phyloP scores from a whole-genome alignment of 2,797 vertebrate species.

The Gallinago solitaria region DNA sequence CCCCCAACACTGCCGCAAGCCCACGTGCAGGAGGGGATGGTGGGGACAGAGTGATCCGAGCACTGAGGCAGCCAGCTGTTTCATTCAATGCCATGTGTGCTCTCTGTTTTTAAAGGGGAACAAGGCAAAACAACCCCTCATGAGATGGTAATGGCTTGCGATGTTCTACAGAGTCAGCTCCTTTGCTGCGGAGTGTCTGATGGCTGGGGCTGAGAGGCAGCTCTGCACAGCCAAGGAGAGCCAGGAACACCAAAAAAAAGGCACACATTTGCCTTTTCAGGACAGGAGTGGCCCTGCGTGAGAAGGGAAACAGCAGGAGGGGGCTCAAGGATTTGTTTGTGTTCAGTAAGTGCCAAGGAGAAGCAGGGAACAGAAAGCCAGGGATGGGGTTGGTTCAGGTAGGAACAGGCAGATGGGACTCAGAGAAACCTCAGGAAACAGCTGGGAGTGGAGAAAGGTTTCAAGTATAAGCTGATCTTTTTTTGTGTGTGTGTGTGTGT shows the following conservation, averaged over 20 bases:
- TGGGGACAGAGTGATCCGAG: fast-evolving
- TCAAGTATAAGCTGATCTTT: not conserved
- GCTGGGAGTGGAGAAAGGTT: not conserved
- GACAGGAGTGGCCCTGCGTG: too few relatives aligned
- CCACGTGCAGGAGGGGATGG: not conserved
- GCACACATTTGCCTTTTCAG: not conserved
- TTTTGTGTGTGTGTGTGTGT: not conserved
- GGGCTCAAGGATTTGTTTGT: not conserved
- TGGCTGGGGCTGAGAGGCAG: not conserved
- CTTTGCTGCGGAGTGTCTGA: not conserved
- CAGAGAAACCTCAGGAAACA: not conserved
- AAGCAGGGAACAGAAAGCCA: not conserved
- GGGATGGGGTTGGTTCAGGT: fast-evolving
- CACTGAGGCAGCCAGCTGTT: not conserved
- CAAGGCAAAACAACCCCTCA: not conserved
- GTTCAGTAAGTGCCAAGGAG: fast-evolving
- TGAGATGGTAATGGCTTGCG: not conserved
- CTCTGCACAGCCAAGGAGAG: not conserved
- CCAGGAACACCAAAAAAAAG: not conserved
- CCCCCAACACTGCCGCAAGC: not conserved
- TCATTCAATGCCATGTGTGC: not conserved
- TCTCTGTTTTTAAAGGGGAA: not conserved
- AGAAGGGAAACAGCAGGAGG: not conserved
- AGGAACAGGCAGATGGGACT: not conserved
- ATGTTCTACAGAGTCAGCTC: not conserved